These are phyloP conservation scores for Nephrotoma flavescens DNA, from an alignment of 2,888 invertebrate genomes.

Conservation along the genomic window DNA sequence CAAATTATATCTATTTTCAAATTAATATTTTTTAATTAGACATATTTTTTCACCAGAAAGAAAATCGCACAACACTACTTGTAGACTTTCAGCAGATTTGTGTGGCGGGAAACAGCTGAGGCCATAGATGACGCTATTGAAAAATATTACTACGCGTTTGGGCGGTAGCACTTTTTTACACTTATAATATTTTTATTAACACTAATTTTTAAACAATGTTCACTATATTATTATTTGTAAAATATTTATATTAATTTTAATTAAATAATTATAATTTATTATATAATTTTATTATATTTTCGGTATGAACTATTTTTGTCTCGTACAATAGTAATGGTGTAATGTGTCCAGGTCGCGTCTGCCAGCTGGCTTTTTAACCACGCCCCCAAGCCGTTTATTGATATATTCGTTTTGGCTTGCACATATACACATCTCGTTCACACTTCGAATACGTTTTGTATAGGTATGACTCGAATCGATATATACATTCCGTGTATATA, in stretches of 20 bases:
- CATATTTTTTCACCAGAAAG: conserved; percentile 17
- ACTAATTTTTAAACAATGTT: neutral
- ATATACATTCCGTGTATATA: neutral
- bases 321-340: conserved; percentile 26
- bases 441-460: neutral
- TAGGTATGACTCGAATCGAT: neutral
- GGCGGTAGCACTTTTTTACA: conserved; percentile 13
- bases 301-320: conserved; percentile 12
- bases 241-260: neutral
- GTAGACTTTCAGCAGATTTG: conserved; percentile 43
- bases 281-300: neutral
- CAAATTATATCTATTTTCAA: neutral
- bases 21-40: neutral
- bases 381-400: conserved; percentile 25
- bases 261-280: conserved; percentile 6
- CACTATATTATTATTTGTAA: neutral
- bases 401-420: neutral
- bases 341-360: conserved; percentile 36
- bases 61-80: conserved; percentile 31
- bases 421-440: neutral
- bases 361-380: conserved; percentile 41
- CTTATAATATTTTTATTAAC: neutral
- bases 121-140: conserved; percentile 33
- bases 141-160: conserved; percentile 29
- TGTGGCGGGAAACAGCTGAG: conserved; percentile 55